phyloP scores from a whole-genome alignment of 2,113 vertebrate species.

The Urocitellus parryii region DNA sequence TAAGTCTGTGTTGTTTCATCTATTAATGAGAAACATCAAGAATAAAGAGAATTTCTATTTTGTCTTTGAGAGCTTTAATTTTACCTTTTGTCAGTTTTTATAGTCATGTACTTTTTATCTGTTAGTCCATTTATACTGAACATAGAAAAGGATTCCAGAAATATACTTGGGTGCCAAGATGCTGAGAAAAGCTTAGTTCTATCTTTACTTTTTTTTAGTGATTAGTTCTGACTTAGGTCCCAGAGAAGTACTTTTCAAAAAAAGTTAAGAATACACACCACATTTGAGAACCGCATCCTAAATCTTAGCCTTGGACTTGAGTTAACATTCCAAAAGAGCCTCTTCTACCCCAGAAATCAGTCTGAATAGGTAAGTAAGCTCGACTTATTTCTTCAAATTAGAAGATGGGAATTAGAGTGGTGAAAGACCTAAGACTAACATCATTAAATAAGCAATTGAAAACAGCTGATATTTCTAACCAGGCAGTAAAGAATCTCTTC shows the following conservation, averaged over 20 bases:
- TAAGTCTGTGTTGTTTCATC: neutral
- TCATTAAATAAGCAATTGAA: conserved; percentile 58
- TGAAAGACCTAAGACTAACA: conserved; percentile 45
- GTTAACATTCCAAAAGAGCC: conserved; percentile 20
- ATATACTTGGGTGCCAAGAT: neutral
- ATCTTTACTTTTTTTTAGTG: neutral
- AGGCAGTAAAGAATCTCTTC: conserved; percentile 25
- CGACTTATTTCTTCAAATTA: conserved; percentile 59
- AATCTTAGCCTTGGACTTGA: conserved; percentile 23
- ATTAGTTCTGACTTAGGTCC: neutral
- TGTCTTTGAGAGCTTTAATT: neutral
- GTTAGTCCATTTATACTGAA: neutral
- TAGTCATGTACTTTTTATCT: neutral
- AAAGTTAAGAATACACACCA: neutral
- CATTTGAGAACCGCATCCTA: conserved; percentile 22
- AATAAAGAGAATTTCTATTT: conserved; percentile 21
- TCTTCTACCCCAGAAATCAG: neutral
- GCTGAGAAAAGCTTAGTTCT: neutral
- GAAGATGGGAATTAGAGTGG: conserved; percentile 3
- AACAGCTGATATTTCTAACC: conserved; percentile 47
- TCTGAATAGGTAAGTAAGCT: conserved; percentile 60
- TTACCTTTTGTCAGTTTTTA: conserved; percentile 28
- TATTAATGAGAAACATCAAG: neutral
- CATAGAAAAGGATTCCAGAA: neutral
- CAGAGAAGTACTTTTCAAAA: conserved; percentile 26